Conservation (phyloP, 2,797 vertebrate genomes). For the Enteromius fasciolatus region DNA sequence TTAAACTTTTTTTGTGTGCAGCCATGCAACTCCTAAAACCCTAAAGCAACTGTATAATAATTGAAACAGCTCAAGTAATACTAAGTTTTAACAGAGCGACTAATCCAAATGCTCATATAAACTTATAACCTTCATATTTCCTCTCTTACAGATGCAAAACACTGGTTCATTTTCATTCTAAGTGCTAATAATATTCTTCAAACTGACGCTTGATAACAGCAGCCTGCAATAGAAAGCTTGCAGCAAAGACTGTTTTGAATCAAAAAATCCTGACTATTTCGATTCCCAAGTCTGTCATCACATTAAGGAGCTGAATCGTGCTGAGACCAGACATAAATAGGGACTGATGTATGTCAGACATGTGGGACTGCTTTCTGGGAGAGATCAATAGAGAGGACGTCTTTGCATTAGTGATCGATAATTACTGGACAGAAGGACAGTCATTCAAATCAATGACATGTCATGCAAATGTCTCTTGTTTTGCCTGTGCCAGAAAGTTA, state of each 20-base stretch:
- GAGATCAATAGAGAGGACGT: conserved; percentile 26
- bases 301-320: conserved; percentile 7
- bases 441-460: conserved; percentile 25
- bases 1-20: neutral
- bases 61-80: neutral
- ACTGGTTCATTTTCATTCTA: neutral
- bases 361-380: conserved; percentile 17
- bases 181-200: neutral
- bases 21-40: neutral
- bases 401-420: conserved; percentile 32
- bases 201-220: neutral
- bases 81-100: neutral
- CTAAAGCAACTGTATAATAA: neutral
- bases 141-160: neutral
- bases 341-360: conserved; percentile 38
- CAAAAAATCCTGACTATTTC: neutral
- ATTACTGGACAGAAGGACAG: conserved; percentile 24
- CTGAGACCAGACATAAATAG: conserved; percentile 1
- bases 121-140: neutral
- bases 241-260: neutral
- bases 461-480: conserved; percentile 6
- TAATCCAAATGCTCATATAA: neutral
- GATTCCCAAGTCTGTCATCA: neutral
- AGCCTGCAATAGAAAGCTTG: neutral
- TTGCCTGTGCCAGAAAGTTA: neutral